Evolutionary conservation across 1,140 invertebrate species (phyloP), one percentile per base, ranked within the genome.

Genomic region (Zaprionus davidi): DNA sequence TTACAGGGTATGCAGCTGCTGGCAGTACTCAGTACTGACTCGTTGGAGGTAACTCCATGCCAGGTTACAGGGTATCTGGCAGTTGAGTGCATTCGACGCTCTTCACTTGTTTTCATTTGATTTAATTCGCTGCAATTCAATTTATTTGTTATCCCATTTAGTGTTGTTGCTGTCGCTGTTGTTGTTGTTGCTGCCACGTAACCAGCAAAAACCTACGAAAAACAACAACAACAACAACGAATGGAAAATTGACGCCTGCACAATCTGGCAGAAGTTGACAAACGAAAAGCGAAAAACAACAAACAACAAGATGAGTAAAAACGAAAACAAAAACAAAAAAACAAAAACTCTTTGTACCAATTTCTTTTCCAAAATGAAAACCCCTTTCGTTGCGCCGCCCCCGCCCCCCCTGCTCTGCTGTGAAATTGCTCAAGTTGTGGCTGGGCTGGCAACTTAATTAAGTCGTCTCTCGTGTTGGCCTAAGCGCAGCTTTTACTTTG

Each of bases 111-210:
- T 88, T 84, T 88, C 74, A 70, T 87, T 88, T 81, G 78, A 88
- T 81, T 87, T 87, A 78, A 87, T 84, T 83, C 84, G 78, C 34
- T 75, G 75, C 80, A 69, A 88, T 81, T 87, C 59, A 76, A 81
- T 83, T 83, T 83, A 67, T 68, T 82, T 76, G 59, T 57, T 60
- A 49, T 76, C 68, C 56, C 41, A 6, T 17, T 44, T 46, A 41
- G 15, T n/a, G 38, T 13, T 36, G 34, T 13, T 36, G 34, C 0
- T 36, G 38, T 51, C 1, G 1, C 1, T 20, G 20, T n/a, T 41
- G 38, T n/a, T 15, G 53, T 51, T 41, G 66, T 34, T 41, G 36
- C 34, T 58, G 15, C 20, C 53, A 59, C 38, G 49, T 64, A 69
- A 53, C 51, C 38, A 36, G 70, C 56, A 60, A 24, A 73, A 56